A percentile compares a stretch with the other conserved stretches of the same genome.
Evolutionary conservation across 2,113 vertebrate species (phyloP).

Genomic region (Mesembrinibis cayennensis): DNA sequence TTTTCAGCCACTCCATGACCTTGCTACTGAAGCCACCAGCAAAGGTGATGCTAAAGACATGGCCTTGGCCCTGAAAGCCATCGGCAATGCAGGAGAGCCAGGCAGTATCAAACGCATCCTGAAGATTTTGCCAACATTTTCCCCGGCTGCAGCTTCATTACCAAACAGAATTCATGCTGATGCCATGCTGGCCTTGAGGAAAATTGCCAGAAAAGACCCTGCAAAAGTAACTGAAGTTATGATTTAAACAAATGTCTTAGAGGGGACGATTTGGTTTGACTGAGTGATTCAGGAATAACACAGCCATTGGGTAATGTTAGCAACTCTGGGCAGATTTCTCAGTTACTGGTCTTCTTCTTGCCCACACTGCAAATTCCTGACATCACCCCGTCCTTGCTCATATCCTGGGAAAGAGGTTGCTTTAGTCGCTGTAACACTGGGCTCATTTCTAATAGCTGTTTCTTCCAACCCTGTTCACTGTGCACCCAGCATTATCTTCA

Average conservation of each 20-base stretch:
- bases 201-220: slow-evolving; percentile 78
- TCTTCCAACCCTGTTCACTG: not conserved
- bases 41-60: slow-evolving; percentile 68
- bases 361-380: not conserved
- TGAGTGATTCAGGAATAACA: not conserved
- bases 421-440: not conserved
- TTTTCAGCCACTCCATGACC: slow-evolving; percentile 81
- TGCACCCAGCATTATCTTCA: not conserved
- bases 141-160: slow-evolving; percentile 64
- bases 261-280: not conserved
- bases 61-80: slow-evolving; percentile 79
- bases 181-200: slow-evolving; percentile 82
- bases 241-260: not conserved
- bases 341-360: not conserved
- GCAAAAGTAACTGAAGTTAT: slow-evolving; percentile 71
- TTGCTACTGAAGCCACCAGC: slow-evolving; percentile 72
- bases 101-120: slow-evolving; percentile 83
- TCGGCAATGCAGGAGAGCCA: slow-evolving; percentile 86
- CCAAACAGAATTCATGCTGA: slow-evolving; percentile 74
- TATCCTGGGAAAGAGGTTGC: not conserved
- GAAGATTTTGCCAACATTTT: slow-evolving; percentile 82
- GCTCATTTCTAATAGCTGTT: not conserved
- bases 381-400: not conserved
- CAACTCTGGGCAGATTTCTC: not conserved
- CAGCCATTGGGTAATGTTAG: not conserved